These are phyloP conservation scores for Piezodorus guildinii DNA, from an alignment of 1,140 invertebrate species.

Conservation along the genomic window DNA sequence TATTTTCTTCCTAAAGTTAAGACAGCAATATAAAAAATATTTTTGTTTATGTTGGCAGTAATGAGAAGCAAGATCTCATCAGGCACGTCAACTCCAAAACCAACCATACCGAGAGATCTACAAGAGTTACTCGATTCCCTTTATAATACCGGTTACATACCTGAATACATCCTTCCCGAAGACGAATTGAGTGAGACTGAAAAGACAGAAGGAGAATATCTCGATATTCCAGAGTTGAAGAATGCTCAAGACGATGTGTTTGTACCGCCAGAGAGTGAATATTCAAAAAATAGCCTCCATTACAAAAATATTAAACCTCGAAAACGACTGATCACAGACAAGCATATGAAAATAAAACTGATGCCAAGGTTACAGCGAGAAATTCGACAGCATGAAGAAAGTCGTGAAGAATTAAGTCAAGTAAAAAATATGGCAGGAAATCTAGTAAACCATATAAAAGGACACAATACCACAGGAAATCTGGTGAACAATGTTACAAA, in stretches of 20 bases:
- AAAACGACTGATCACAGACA: not conserved
- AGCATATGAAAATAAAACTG: too few species aligned
- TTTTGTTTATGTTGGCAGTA: too few species aligned
- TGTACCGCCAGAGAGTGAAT: slow-evolving; percentile 4
- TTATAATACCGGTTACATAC: not conserved
- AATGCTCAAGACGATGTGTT: not conserved
- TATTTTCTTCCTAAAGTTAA: too few species aligned
- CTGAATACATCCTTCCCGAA: not conserved
- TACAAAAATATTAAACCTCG: not conserved
- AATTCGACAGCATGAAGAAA: too few species aligned
- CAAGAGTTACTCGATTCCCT: not conserved
- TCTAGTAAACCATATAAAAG: too few species aligned
- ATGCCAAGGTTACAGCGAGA: too few species aligned
- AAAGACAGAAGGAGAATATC: not conserved
- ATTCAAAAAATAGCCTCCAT: not conserved
- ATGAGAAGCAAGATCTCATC: too few species aligned
- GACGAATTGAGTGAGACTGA: not conserved
- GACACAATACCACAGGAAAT: too few species aligned
- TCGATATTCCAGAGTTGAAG: slow-evolving; percentile 7
- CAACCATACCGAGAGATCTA: not conserved
- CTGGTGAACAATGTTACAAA: too few species aligned
- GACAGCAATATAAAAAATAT: too few species aligned
- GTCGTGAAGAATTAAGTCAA: not conserved
- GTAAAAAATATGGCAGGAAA: not conserved
- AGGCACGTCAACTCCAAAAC: not conserved